Evolutionary conservation across 1,140 invertebrate species (phyloP).

Genomic region (Solen grandis): DNA sequence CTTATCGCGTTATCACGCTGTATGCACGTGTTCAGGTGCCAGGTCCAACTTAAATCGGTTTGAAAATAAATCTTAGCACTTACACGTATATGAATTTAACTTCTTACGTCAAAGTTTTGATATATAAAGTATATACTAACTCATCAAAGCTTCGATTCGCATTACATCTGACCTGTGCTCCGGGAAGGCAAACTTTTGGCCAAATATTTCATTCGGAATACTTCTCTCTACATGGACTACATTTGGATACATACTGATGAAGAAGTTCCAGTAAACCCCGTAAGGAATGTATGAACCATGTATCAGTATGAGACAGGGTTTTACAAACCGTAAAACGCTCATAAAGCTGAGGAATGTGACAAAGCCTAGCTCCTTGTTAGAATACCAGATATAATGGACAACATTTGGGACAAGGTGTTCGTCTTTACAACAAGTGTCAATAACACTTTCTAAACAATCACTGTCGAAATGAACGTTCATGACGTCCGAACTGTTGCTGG

Average conservation of each 20-base stretch:
- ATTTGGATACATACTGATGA: conserved; percentile 44
- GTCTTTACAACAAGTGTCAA: conserved; percentile 26
- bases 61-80: too few relatives aligned
- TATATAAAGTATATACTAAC: too few relatives aligned
- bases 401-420: conserved; percentile 57
- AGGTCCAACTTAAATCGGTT: too few relatives aligned
- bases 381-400: conserved; percentile 61
- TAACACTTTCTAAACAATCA: conserved; percentile 8
- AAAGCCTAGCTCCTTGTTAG: conserved; percentile 43
- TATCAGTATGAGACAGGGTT: conserved; percentile 56
- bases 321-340: conserved; percentile 52
- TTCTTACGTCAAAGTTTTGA: too few relatives aligned
- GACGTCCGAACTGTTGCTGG: background rate
- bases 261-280: conserved; percentile 55
- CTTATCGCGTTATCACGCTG: too few relatives aligned
- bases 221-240: conserved; percentile 52
- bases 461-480: background rate
- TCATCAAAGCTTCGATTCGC: conserved; percentile 52
- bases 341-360: conserved; percentile 52
- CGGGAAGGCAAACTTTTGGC: conserved; percentile 37
- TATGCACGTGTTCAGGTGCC: too few relatives aligned
- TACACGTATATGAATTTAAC: too few relatives aligned
- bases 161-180: conserved; percentile 60
- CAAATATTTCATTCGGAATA: conserved; percentile 16
- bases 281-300: conserved; percentile 44